Conservation (phyloP, 2,113 vertebrate species). For the Taurulus bubalis region DNA sequence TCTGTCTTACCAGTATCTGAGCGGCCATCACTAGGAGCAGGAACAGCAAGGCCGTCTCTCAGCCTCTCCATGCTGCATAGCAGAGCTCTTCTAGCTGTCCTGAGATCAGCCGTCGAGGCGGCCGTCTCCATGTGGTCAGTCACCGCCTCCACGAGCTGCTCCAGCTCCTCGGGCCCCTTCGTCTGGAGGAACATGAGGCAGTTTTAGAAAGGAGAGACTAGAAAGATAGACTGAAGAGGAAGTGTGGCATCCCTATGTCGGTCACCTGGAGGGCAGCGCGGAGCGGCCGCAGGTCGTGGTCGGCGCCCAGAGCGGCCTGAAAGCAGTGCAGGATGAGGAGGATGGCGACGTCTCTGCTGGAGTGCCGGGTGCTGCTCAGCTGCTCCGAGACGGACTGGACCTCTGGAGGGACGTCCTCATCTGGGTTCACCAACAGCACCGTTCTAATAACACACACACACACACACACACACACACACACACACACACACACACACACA, state of each 20-base stretch:
- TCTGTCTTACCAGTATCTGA: constrained; percentile 69
- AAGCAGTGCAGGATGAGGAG: constrained; percentile 88
- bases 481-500: not conserved
- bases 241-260: too few relatives aligned
- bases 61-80: constrained; percentile 80
- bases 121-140: constrained; percentile 85
- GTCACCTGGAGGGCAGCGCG: constrained; percentile 85
- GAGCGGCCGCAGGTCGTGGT: constrained; percentile 78
- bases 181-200: constrained; percentile 54
- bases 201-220: not conserved
- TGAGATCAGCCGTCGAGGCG: constrained; percentile 64
- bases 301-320: constrained; percentile 88
- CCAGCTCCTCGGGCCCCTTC: constrained; percentile 85
- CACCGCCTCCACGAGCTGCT: constrained; percentile 81
- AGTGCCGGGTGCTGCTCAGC: constrained; percentile 77
- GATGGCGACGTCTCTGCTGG: constrained; percentile 71
- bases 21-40: constrained; percentile 27
- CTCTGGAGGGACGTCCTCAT: constrained; percentile 82
- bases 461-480: not conserved
- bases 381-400: constrained; percentile 87
- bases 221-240: not conserved
- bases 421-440: constrained; percentile 64
- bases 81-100: constrained; percentile 79
- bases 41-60: constrained; percentile 71
- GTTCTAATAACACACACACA: constrained; percentile 25